Base-by-base conservation (phyloP, 1,140 invertebrate species). In the Pseudomyrmex gracilis region DNA sequence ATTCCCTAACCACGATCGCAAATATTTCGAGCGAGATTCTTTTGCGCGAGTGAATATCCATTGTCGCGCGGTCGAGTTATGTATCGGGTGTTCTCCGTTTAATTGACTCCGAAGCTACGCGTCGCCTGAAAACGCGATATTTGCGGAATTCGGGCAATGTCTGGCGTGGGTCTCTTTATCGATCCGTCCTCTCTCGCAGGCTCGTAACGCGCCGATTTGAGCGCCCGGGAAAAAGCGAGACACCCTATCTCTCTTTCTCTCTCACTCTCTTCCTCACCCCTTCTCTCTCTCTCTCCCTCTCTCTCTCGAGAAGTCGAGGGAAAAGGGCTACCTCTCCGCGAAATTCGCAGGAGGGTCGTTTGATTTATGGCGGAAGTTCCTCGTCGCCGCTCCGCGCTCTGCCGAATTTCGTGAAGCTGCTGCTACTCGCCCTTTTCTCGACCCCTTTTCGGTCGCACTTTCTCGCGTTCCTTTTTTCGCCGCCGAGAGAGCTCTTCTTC, bases 301-400 rank as follows among this genome's bases (percentile, higher is more conserved):
- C 17, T 45, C 7, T 13, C 34, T 43, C 13, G 10, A 57, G 34
- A 57, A 60, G 67, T 24, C 60, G 83, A 45, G 71, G 61, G 55
- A 67, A 66, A 77, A 63, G 45, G 57, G 53, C 51, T 17, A 51
- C 47, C 74, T 34, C 34, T 55, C 73, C 67, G 63, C 73, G 73
- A 90, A 90, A 90, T 90, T 90, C 87, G 64, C 43, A 82, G 64
- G 76, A 90, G 89, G 89, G 87, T 89, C 70, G 82, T 90, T 89
- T 90, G 89, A 90, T 90, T 90, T 90, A 90, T 89, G 82, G 61
- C 63, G 80, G 68, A 77, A 73, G 67, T 84, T 82, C 58, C 17
- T 77, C 78, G 58, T 76, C 76, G 66, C 43, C 60, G 47, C 71
- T 76, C 73, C 34, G 34, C 58, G 51, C 57, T 58, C 82, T 17